Base-by-base conservation (phyloP, 2,888 invertebrate genomes). In the Chrysotoxum bicinctum region DNA sequence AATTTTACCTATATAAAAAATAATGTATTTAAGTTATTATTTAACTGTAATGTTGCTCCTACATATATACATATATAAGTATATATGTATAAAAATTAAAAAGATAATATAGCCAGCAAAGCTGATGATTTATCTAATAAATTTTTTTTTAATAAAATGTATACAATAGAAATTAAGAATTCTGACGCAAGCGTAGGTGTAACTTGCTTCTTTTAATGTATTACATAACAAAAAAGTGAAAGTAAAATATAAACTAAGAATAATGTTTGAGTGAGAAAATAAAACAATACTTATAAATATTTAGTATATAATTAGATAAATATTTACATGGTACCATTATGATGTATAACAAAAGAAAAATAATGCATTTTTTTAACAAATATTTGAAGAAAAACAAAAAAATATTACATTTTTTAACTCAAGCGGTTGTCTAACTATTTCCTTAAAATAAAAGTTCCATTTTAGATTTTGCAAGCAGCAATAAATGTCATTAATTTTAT, bases 241-340 rank as follows among this genome's bases (percentile, higher is more conserved):
- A 72, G 21, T 45, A 54, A 52, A 62, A 69, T 62, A 32, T 64
- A 76, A 77, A 81, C 76, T 80, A 86, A 87, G 88, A 88, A 90
- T 89, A 91, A 90, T 91, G 90, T 91, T 90, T 90, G 90, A 91
- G 90, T 91, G 90, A 91, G 90, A 91, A 91, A 90, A 87, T 90
- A 91, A 58, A 91, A 91, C 90, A 91, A 91, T 91, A 91, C 91
- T 90, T 91, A 91, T 90, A 91, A 84, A 84, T 84, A 84, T 79
- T 45, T 84, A 84, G 84, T 35, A 84, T 50, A 84, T 79, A 76
- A 62, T 68, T 80, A 84, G 84, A 84, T 80, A 79, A 79, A 84
- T 84, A 84, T 84, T 84, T 84, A 84, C 84, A 84, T 84, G 75
- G 80, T 79, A 84, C 74, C 79, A 84, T 79, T 75, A 84, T 79